Evolutionary conservation across 2,797 vertebrate genomes (phyloP).

Genomic region (Mycteria americana): DNA sequence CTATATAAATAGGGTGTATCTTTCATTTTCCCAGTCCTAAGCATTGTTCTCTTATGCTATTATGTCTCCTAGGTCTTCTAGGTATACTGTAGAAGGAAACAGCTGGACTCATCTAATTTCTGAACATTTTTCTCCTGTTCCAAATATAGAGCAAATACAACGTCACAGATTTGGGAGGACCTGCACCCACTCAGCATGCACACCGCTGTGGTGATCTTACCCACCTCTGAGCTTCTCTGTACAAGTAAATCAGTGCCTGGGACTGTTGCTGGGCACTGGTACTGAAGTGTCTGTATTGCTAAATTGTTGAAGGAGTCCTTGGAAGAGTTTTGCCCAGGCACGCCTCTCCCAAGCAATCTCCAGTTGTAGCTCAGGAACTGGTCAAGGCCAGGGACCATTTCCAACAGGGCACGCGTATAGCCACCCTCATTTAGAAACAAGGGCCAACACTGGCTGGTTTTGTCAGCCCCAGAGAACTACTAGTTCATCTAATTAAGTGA

Average conservation of each 20-base stretch:
- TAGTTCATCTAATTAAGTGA: background rate
- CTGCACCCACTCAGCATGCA: background rate
- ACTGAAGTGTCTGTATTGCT: background rate
- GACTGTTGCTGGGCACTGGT: background rate
- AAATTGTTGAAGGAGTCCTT: background rate
- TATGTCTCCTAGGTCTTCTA: background rate
- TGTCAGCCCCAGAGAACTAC: background rate
- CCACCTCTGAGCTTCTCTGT: background rate
- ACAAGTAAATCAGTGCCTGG: background rate
- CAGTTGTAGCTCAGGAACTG: background rate
- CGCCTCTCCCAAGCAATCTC: background rate
- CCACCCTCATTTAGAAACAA: background rate
- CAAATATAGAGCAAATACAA: background rate
- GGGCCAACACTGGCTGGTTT: background rate
- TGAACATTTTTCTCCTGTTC: background rate
- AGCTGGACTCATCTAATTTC: background rate
- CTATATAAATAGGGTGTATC: background rate
- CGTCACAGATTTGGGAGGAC: background rate
- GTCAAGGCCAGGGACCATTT: background rate
- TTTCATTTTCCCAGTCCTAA: background rate
- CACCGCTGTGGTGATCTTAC: rapidly evolving
- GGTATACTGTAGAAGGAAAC: background rate
- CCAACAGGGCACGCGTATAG: background rate
- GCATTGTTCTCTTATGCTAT: rapidly evolving
- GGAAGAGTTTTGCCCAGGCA: background rate